Percentiles rank a stretch among this genome's conserved stretches.
Conservation (phyloP, 2,888 invertebrate genomes). For the Drosophila testacea region DNA sequence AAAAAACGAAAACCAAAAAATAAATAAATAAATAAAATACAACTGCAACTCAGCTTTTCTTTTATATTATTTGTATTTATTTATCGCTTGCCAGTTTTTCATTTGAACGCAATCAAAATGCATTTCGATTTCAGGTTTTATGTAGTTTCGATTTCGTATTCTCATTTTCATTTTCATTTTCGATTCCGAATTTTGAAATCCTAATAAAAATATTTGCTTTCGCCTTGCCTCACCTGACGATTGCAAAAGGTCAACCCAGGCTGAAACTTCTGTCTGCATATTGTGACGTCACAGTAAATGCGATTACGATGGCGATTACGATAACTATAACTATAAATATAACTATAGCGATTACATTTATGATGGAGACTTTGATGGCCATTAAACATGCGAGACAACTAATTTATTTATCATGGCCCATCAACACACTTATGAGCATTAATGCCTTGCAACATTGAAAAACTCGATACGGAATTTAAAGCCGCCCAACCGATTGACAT, state of each 20-base stretch:
- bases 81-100: slow-evolving; percentile 55
- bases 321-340: slow-evolving; percentile 11
- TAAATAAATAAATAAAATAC: background rate
- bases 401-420: slow-evolving; percentile 39
- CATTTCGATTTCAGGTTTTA: slow-evolving; percentile 63
- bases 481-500: slow-evolving; percentile 47
- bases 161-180: background rate
- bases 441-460: slow-evolving; percentile 49
- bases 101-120: slow-evolving; percentile 68
- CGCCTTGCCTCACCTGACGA: slow-evolving; percentile 37
- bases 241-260: slow-evolving; percentile 40
- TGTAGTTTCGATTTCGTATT: slow-evolving; percentile 24
- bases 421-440: slow-evolving; percentile 37
- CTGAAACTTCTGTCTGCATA: slow-evolving; percentile 40
- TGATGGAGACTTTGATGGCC: slow-evolving; percentile 25
- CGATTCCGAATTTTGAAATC: slow-evolving; percentile 42
- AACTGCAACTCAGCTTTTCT: slow-evolving; percentile 44
- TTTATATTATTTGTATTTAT: slow-evolving; percentile 40
- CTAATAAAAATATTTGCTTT: slow-evolving; percentile 31
- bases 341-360: slow-evolving; percentile 8
- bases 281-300: slow-evolving; percentile 45
- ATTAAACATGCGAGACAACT: slow-evolving; percentile 20
- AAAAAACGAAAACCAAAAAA: background rate
- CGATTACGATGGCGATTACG: slow-evolving; percentile 23
- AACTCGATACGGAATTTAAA: slow-evolving; percentile 21